A percentile compares a stretch with the other conserved stretches of the same genome.
phyloP scores from a whole-genome alignment of 37 sponge, comb jelly and placozoan species.

The Aplysina aerophoba region DNA sequence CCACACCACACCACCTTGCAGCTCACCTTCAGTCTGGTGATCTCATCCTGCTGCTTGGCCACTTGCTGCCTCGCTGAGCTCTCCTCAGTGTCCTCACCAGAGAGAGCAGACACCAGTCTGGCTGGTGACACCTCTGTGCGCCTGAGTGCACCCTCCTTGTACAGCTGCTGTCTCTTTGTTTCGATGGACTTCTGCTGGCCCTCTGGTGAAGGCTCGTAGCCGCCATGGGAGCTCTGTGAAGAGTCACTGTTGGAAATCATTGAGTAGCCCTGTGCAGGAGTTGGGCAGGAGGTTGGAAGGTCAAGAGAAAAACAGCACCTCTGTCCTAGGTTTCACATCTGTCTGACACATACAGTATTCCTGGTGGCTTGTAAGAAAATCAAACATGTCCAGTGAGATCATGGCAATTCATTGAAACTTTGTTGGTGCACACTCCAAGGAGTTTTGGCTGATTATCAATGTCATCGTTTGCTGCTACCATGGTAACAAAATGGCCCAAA shows the following conservation, averaged over 20 bases:
- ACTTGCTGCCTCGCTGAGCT: background rate
- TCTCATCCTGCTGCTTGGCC: background rate
- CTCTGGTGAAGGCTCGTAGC: background rate
- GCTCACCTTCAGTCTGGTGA: conserved; percentile 21
- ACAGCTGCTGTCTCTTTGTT: conserved; percentile 53
- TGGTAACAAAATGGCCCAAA: too few species aligned
- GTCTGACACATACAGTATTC: too few species aligned
- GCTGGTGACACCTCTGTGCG: conserved; percentile 13
- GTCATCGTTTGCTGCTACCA: too few species aligned
- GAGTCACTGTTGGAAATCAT: conserved; percentile 44
- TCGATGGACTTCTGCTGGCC: conserved; percentile 20
- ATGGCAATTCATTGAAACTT: too few species aligned
- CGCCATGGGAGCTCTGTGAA: conserved; percentile 14
- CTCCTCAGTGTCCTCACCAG: background rate
- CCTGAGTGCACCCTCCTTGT: conserved; percentile 27
- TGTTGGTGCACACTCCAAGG: too few species aligned
- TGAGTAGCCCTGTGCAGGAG: conserved; percentile 18
- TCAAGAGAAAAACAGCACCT: too few species aligned
- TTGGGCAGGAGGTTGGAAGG: conserved; percentile 19
- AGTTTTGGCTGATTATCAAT: too few species aligned
- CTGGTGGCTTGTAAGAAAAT: too few species aligned
- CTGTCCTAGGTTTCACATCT: too few species aligned
- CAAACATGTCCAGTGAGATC: too few species aligned
- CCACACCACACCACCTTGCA: background rate
- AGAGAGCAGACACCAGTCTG: background rate